phyloP scores from a whole-genome alignment of 2,113 vertebrate genomes.

The Odontophorus gujanensis region DNA sequence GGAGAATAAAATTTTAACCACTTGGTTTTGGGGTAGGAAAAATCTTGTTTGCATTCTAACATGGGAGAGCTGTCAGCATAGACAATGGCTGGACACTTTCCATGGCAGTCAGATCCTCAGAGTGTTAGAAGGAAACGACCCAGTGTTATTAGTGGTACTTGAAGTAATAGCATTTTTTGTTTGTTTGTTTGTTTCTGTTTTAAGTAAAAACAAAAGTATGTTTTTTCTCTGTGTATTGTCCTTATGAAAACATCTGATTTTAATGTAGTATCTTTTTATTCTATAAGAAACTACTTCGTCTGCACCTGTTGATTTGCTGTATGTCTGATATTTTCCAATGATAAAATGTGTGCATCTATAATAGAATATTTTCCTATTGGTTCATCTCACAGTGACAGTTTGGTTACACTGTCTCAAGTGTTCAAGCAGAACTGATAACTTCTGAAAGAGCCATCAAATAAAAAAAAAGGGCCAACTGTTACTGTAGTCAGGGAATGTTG shows the following conservation, averaged over 20 bases:
- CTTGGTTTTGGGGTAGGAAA: slow-evolving; percentile 74
- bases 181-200: no score
- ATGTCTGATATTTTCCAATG: slow-evolving; percentile 44
- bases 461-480: slow-evolving; percentile 21
- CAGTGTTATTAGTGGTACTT: slow-evolving; percentile 46
- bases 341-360: slow-evolving; percentile 19
- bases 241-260: slow-evolving; percentile 44
- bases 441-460: slow-evolving; percentile 44
- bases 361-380: neutral
- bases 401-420: slow-evolving; percentile 8
- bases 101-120: slow-evolving; percentile 48
- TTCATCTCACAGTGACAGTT: slow-evolving; percentile 10
- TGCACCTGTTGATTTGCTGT: neutral
- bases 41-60: slow-evolving; percentile 76
- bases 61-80: slow-evolving; percentile 69
- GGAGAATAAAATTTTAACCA: slow-evolving; percentile 79
- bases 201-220: neutral
- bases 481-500: neutral
- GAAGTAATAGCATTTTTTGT: neutral
- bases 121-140: slow-evolving; percentile 50
- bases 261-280: slow-evolving; percentile 52
- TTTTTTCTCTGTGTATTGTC: neutral
- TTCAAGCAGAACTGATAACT: slow-evolving; percentile 35
- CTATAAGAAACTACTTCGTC: slow-evolving; percentile 45
- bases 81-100: slow-evolving; percentile 51